Percentiles rank a stretch among this genome's conserved stretches.
Conservation (phyloP, 2,888 invertebrate genomes). For the Nipponacmea schrenckii region DNA sequence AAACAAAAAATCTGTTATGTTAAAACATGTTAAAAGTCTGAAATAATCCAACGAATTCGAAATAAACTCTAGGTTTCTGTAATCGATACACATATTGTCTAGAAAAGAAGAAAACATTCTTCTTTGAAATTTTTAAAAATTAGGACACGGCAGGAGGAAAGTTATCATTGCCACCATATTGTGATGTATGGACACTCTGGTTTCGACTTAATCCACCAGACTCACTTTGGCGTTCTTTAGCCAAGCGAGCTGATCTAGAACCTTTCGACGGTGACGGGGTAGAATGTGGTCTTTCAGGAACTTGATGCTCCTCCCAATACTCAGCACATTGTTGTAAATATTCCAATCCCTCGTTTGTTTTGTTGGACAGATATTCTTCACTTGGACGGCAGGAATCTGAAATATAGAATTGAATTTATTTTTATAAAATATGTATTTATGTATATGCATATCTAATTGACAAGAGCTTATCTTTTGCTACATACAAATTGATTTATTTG, state of each 20-base stretch:
- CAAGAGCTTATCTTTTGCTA: neutral
- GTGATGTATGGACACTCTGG: neutral
- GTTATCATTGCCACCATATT: neutral
- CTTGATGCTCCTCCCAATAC: constrained; percentile 45
- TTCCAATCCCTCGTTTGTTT: constrained; percentile 39
- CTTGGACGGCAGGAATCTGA: constrained; percentile 36
- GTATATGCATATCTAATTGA: neutral
- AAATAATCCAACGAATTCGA: too few relatives aligned
- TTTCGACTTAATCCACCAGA: neutral
- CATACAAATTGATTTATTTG: constrained; percentile 1
- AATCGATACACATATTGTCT: too few relatives aligned
- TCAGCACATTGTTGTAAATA: constrained; percentile 46
- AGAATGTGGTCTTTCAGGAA: constrained; percentile 33
- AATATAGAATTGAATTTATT: neutral
- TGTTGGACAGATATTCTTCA: constrained; percentile 35
- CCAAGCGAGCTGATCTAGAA: neutral
- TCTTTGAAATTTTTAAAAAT: too few relatives aligned
- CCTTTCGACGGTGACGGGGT: constrained; percentile 25
- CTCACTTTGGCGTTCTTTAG: neutral
- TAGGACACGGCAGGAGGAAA: neutral
- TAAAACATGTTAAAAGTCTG: too few relatives aligned
- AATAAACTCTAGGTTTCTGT: too few relatives aligned
- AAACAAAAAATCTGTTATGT: too few relatives aligned
- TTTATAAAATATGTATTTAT: too few relatives aligned
- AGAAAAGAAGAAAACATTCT: too few relatives aligned